phyloP scores from a whole-genome alignment of 2,888 invertebrate genomes.

The Taphrorychus bicolor region DNA sequence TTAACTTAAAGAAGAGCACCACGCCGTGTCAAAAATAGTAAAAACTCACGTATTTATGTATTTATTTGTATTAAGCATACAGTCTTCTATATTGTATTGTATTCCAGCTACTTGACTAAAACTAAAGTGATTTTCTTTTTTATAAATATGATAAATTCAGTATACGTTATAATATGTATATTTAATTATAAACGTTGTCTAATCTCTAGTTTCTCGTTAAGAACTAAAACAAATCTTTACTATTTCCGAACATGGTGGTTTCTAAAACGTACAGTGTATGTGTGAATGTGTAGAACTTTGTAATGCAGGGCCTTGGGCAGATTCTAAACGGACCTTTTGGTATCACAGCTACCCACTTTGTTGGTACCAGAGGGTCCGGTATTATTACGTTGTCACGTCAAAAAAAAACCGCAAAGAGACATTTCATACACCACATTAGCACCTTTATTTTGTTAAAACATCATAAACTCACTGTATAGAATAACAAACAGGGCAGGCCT shows the following conservation, averaged over 20 bases:
- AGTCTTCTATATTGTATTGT: slow-evolving; percentile 58
- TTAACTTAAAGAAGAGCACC: slow-evolving; percentile 51
- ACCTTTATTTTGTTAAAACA: slow-evolving; percentile 45
- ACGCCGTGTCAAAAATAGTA: slow-evolving; percentile 50
- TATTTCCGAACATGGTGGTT: slow-evolving; percentile 47
- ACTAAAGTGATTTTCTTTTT: slow-evolving; percentile 51
- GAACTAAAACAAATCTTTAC: slow-evolving; percentile 50
- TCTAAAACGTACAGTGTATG: neutral
- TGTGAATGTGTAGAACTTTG: slow-evolving; percentile 33
- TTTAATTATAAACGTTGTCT: slow-evolving; percentile 4
- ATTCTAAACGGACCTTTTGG: slow-evolving; percentile 4
- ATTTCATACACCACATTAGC: slow-evolving; percentile 45
- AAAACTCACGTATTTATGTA: slow-evolving; percentile 50
- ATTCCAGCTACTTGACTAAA: slow-evolving; percentile 50
- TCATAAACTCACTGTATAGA: slow-evolving; percentile 43
- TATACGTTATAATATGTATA: slow-evolving; percentile 2
- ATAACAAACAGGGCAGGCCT: slow-evolving; percentile 14
- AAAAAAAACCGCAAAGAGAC: slow-evolving; percentile 55
- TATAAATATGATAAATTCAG: slow-evolving; percentile 14
- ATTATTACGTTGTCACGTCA: too few relatives aligned
- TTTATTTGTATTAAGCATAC: slow-evolving; percentile 45
- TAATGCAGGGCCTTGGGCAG: slow-evolving; percentile 48
- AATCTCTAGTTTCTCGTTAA: slow-evolving; percentile 30
- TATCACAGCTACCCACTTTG: neutral
- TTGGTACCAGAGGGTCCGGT: too few relatives aligned